Evolutionary conservation across 2,888 invertebrate genomes (phyloP), one percentile per base, ranked within the genome.

Genomic region (Hirtodrosophila histrioides): DNA sequence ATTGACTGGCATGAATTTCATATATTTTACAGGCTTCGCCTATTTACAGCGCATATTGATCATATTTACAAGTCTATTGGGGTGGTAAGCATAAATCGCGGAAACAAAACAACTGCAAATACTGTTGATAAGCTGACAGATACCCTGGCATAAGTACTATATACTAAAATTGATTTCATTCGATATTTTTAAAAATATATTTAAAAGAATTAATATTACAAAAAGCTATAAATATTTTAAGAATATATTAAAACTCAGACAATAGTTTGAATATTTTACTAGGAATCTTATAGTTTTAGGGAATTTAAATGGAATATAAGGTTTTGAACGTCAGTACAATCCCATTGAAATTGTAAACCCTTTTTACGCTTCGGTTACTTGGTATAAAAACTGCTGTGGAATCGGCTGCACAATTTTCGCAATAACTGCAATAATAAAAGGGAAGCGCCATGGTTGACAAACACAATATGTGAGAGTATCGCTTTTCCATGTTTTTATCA

Each of bases 1-100:
- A 17, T 17, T 17, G 1, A 27, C 6, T 27, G 6, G 40, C 50
- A 72, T 74, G 73, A 48, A 51, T 65, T 55, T 61, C 64, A 55
- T 55, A 69, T 57, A 58, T 73, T 64, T 69, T 65, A 69, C 73
- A 69, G 57, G 73, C 65, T 50, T 68, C 69, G 54, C 51, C 55
- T 61, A 69, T 64, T 74, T 62, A 56, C 64, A 62, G 61, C 51
- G 73, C 55, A 76, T 79, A 67, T 80, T 76, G 80, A 79, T 65
- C 65, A 75, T 50, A 69, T 75, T 72, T 78, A 54, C 58, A 53
- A 71, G 60, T 50, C 62, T 71, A 49, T 55, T 44, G 41, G 39
- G 27, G 36, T 51, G 40, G 53, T 57, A 58, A 61, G 43, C 57
- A 65, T 78, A 69, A 73, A 77, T 68, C 69, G 55, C 29, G 36